Base-by-base conservation (phyloP, 2,888 invertebrate species). In the Cynaeus angustus region DNA sequence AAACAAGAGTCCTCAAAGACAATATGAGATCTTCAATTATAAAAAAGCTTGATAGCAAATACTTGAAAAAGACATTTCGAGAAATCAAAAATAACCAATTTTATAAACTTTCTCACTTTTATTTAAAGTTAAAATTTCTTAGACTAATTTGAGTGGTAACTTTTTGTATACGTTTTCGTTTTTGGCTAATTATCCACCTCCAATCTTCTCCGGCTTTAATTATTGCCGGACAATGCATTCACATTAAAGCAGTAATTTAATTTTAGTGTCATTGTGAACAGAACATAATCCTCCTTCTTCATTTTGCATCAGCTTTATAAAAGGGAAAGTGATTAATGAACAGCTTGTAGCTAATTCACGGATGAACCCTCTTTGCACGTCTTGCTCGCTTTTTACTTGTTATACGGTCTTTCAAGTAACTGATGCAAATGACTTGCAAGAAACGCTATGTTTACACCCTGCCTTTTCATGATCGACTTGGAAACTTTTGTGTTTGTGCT, bases 271-370 rank as follows among this genome's bases (percentile, higher is more conserved):
- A 37, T 53, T 37, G 37, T 53, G 26, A 46, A 28, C 16, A 30
- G 59, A 59, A 45, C 59, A 53, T 66, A 70, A 66, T 66, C 70
- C 66, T 46, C 43, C 50, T 61, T 26, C 46, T 66, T 38, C 50
- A 46, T 43, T 69, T 69, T 58, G 69, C 71, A 69, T 66, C 70
- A 68, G 67, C 70, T 62, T 59, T 48, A 67, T 69, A 71, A 75
- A 76, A 75, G 69, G 74, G 74, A 76, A 72, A 70, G 75, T 79
- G 79, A 80, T 80, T 79, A 77, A 80, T 80, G 79, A 74, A 71
- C 66, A 48, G 69, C 71, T 73, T 71, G 68, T 61, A 74, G 76
- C 73, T 80, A 79, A 80, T 80, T 78, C 79, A 74, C 73, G 72
- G 71, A 70, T 71, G 72, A 74, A 75, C 77, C 79, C 79, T 75